Evolutionary conservation across 1,140 invertebrate genomes (phyloP).

Genomic region (Drosophila punjabiensis): DNA sequence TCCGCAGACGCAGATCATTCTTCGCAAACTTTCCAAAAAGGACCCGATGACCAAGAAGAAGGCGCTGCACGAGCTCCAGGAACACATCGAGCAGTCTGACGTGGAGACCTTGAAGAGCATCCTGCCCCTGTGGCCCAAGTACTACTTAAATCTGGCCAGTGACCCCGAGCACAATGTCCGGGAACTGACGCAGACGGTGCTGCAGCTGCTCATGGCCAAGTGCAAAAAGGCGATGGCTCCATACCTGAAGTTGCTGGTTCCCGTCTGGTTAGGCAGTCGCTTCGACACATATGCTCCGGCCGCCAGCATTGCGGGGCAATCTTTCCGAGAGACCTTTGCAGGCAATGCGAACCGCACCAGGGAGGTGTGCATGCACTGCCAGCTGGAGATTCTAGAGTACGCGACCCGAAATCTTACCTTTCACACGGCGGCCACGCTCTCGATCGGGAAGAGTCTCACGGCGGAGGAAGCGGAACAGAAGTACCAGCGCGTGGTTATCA

Average conservation of each 20-base stretch:
- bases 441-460: slow-evolving; percentile 78
- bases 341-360: slow-evolving; percentile 87
- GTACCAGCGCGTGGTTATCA: slow-evolving; percentile 89
- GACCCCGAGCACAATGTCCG: slow-evolving; percentile 93
- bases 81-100: slow-evolving; percentile 88
- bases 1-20: slow-evolving; percentile 88
- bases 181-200: slow-evolving; percentile 90
- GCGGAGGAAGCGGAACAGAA: slow-evolving; percentile 91
- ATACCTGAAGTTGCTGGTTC: slow-evolving; percentile 91
- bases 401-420: slow-evolving; percentile 90
- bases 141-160: slow-evolving; percentile 90
- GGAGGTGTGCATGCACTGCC: slow-evolving; percentile 91
- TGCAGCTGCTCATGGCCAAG: slow-evolving; percentile 89
- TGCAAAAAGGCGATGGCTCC: slow-evolving; percentile 91
- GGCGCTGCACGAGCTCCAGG: slow-evolving; percentile 92
- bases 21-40: slow-evolving; percentile 94
- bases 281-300: slow-evolving; percentile 93
- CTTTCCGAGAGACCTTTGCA: slow-evolving; percentile 92
- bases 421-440: slow-evolving; percentile 87
- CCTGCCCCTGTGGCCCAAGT: slow-evolving; percentile 91
- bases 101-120: slow-evolving; percentile 88
- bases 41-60: slow-evolving; percentile 94
- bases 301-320: slow-evolving; percentile 89
- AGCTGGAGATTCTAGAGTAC: slow-evolving; percentile 91
- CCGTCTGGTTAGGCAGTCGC: slow-evolving; percentile 91